Evolutionary conservation across 2,113 vertebrate genomes (phyloP).

Genomic region (Lagopus muta): DNA sequence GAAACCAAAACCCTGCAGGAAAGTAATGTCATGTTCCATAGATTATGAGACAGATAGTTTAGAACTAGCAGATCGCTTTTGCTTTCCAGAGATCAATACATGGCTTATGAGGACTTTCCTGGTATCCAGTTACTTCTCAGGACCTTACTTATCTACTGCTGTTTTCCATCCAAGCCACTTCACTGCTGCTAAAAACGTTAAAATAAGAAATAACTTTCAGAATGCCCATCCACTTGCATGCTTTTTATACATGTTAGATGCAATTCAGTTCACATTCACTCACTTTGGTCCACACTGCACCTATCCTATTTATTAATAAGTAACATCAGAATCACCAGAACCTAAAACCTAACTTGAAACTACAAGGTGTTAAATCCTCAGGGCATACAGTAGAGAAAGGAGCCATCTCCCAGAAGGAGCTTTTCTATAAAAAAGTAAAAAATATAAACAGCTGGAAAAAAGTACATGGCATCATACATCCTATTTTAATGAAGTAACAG

Average conservation of each 20-base stretch:
- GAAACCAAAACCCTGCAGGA: not conserved
- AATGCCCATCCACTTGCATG: not conserved
- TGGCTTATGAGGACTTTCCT: not conserved
- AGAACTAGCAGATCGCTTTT: not conserved
- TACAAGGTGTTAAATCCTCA: not conserved
- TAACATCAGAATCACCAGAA: not conserved
- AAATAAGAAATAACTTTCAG: not conserved
- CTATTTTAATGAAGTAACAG: not conserved
- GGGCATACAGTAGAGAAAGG: accelerated
- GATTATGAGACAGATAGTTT: not conserved
- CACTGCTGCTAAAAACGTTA: not conserved
- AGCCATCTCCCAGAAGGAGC: not conserved
- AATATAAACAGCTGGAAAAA: not conserved
- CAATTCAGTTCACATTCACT: not conserved
- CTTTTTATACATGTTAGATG: not conserved
- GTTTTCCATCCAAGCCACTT: not conserved
- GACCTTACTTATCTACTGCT: not conserved
- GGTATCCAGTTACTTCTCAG: not conserved
- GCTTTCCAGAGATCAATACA: not conserved
- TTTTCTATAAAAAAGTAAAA: not conserved
- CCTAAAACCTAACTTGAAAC: not conserved
- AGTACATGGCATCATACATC: accelerated
- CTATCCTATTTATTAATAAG: not conserved
- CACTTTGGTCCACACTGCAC: not conserved
- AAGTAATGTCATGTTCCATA: not conserved